Base-by-base conservation (phyloP, 2,113 vertebrate species). In the Larimichthys polyactis region DNA sequence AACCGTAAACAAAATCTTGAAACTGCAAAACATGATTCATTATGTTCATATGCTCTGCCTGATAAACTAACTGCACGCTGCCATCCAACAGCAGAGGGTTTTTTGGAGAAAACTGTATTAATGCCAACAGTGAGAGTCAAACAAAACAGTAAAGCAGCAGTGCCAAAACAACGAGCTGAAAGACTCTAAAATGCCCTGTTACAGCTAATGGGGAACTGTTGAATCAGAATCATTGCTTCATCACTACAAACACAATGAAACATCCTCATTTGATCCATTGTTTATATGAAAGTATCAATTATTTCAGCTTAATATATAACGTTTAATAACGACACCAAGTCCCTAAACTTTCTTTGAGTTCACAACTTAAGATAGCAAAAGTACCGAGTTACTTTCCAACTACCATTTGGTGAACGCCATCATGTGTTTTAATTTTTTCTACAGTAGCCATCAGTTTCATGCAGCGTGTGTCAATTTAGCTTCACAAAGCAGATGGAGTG, bases 121-220 rank as follows among this genome's bases (percentile, higher is more conserved):
- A 59, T 59, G 17, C 32, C 22, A 52, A 48, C 15, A 32, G 19
- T 22, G 46, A 40, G 55, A 20, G 17, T 11, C 22, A 69, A 17
- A 3, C 10, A 57, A 32, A 52, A 19, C 40, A 20, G 29, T 32
- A n/a, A 60, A 59, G 66, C 51, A 55, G 49, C 7, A 51, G 57
- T 44, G 15, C 51, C 4, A 63, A 32, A 82, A 75, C 49, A 82
- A 76, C 32, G n/a, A 57, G 20, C 44, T 78, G 8, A 78, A 82
- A 83, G 72, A 76, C 46, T 43, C 20, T 79, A 36, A 66, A 77
- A 60, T 19, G 24, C 68, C 62, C 36, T 40, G 36, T 2, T 40
- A 40, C 36, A 40, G 36, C 36, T 11, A 12, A 36, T n/a, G 4
- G 55, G 20, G 44, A 68, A 62, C 55, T 40, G 40, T 57, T 54